Evolutionary conservation across 2,888 invertebrate species (phyloP), one percentile per base, ranked within the genome.

Genomic region (Hedya salicella): DNA sequence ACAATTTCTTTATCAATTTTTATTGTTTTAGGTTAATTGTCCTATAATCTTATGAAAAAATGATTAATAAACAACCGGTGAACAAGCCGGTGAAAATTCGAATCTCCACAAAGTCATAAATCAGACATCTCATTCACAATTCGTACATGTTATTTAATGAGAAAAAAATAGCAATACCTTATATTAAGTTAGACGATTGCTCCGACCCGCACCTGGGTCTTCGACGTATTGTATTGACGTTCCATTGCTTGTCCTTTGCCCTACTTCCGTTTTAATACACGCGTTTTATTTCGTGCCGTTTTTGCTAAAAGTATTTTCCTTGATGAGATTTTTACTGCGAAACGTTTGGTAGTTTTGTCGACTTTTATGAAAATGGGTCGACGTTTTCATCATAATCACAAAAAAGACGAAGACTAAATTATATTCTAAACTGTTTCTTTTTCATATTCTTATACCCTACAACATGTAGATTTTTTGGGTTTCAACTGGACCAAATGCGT

Each of bases 141-240:
- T 48, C 3, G 19, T 36, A n/a, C 16, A 40, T 13, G 40, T 49
- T 5, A n/a, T n/a, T 21, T 17, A n/a, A 36, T 11, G 39, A 40
- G 5, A 42, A 56, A 17, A 30, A 42, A 56, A 17, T 53, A 60
- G 60, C 40, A 66, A 54, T 48, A 40, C 56, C 48, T 46, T 48
- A 40, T 61, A 61, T 54, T 60, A 53, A 66, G 61, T 66, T 61
- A 54, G 53, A 39, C 16, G 66, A 66, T 54, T 66, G 61, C 30
- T 19, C 16, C 30, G 11, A n/a, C 52, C 61, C 61, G 66, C 66
- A 66, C 66, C 61, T 66, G 66, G n/a, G 59, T 17, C 62, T n/a
- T 36, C 16, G 32, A 46, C 53, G 46, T 53, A 60, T 60, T 61
- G 54, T 66, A 54, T 66, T 42, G 61, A 60, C 49, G 19, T 61